Percentiles rank a stretch among this genome's conserved stretches.
Evolutionary conservation across 2,888 invertebrate species (phyloP).

Genomic region (Eustalomyia histrio): DNA sequence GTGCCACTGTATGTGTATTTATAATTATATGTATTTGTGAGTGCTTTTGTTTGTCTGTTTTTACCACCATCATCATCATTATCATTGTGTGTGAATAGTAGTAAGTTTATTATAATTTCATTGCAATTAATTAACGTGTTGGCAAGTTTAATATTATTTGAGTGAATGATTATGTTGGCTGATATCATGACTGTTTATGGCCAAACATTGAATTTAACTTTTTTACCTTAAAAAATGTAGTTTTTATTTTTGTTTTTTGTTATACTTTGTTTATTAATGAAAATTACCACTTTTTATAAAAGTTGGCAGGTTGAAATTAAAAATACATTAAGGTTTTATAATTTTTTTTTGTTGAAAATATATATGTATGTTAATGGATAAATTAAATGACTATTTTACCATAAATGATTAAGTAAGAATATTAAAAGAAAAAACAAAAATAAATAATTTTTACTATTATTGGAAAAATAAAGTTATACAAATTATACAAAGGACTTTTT

Average conservation of each 20-base stretch:
- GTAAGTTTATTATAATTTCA: slow-evolving; percentile 63
- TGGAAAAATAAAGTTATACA: not conserved
- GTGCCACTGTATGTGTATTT: not conserved
- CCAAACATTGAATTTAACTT: slow-evolving; percentile 53
- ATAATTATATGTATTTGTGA: not conserved
- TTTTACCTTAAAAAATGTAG: slow-evolving; percentile 4
- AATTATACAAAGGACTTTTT: not conserved
- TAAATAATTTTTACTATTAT: not conserved
- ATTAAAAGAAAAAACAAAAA: slow-evolving; percentile 1
- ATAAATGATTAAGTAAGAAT: slow-evolving; percentile 43
- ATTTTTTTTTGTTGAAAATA: not conserved
- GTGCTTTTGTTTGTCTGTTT: not conserved
- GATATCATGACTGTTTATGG: slow-evolving; percentile 31
- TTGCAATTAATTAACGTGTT: slow-evolving; percentile 65
- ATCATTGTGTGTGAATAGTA: not conserved
- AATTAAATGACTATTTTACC: slow-evolving; percentile 34
- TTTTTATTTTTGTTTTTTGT: slow-evolving; percentile 33
- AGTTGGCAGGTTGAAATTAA: slow-evolving; percentile 63
- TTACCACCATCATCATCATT: not conserved
- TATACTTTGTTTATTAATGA: slow-evolving; percentile 54
- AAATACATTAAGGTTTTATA: slow-evolving; percentile 60
- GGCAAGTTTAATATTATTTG: slow-evolving; percentile 64
- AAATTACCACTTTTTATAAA: slow-evolving; percentile 63
- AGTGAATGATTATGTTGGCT: slow-evolving; percentile 55
- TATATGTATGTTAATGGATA: not conserved